Base-by-base conservation (phyloP, 2,113 vertebrate species). In the Kryptolebias marmoratus region DNA sequence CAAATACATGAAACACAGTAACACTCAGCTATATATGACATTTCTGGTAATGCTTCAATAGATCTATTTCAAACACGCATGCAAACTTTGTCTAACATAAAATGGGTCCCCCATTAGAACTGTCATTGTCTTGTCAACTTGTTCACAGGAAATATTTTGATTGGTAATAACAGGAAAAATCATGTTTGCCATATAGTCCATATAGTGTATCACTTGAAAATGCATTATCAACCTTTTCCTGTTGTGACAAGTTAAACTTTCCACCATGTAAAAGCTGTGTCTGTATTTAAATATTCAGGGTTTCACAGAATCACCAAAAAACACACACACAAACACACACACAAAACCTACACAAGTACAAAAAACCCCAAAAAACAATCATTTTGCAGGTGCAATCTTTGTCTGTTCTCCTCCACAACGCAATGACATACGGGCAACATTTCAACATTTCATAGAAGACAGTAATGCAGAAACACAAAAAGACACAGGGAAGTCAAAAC, bases 381-480 rank as follows among this genome's bases (percentile, higher is more conserved):
- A 36, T 65, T 61, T 62, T 54, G 13, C 47, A 47, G n/a, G 8
- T 52, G 55, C 2, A 22, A 6, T 57, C 13, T 28, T 47, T 11
- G 58, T 56, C 64, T 49, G 30, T 30, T 69, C 6, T 55, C 0
- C 5, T 55, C 30, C 44, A 22, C 4, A 27, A 11, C 50, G 22
- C 28, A 45, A 53, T 30, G 11, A 63, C 16, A 57, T 11, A 59
- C 10, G 49, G 13, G 14, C 14, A 39, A n/a, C 11, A 36, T 44
- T 50, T 15, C 3, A 58, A 10, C 9, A 32, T 39, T 32, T 60
- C 48, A 57, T 13, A 58, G 59, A 12, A 44, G 32, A 52, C 53
- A 12, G 59, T 64, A 52, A 63, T 76, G 53, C 5, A 18, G 44
- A 56, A 56, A 64, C 57, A 32, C 45, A 57, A 61, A 76, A 14